A percentile compares a stretch with the other conserved stretches of the same genome.
These are phyloP conservation scores for Cheilosia impressa DNA, from an alignment of 2,888 invertebrate species.

Conservation along the genomic window DNA sequence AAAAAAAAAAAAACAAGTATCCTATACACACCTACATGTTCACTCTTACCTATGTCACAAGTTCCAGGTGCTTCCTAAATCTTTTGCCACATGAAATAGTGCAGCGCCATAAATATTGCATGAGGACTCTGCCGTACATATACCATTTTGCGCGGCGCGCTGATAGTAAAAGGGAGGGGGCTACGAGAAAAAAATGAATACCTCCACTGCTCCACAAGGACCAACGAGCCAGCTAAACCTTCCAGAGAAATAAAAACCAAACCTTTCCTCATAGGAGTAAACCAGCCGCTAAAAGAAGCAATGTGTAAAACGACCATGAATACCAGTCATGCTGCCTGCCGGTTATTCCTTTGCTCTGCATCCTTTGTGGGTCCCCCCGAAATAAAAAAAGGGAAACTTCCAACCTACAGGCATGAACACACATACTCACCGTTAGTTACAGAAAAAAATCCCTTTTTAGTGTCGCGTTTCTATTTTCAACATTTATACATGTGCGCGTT, in stretches of 20 bases:
- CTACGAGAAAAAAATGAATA: neutral
- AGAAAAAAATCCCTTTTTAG: constrained; percentile 29
- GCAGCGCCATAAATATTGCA: constrained; percentile 68
- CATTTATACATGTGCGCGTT: constrained; percentile 23
- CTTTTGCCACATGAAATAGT: constrained; percentile 74
- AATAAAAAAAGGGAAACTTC: constrained; percentile 34
- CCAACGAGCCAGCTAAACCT: constrained; percentile 49
- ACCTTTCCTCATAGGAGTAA: constrained; percentile 29
- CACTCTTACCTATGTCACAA: constrained; percentile 59
- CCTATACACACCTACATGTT: constrained; percentile 24
- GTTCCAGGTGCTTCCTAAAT: constrained; percentile 75
- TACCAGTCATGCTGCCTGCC: constrained; percentile 41
- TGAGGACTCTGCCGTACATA: constrained; percentile 16
- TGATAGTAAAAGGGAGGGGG: constrained; percentile 41
- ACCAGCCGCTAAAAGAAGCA: constrained; percentile 52
- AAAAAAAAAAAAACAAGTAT: neutral
- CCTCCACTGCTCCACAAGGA: constrained; percentile 47
- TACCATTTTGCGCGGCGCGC: constrained; percentile 21
- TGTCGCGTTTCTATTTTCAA: constrained; percentile 17
- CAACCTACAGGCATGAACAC: constrained; percentile 35
- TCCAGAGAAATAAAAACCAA: constrained; percentile 2
- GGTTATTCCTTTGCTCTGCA: constrained; percentile 52
- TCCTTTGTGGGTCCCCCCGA: constrained; percentile 40
- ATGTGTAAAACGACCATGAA: constrained; percentile 63
- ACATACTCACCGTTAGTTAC: neutral